phyloP scores from a whole-genome alignment of 1,140 invertebrate species.

The Drosophila virilis region DNA sequence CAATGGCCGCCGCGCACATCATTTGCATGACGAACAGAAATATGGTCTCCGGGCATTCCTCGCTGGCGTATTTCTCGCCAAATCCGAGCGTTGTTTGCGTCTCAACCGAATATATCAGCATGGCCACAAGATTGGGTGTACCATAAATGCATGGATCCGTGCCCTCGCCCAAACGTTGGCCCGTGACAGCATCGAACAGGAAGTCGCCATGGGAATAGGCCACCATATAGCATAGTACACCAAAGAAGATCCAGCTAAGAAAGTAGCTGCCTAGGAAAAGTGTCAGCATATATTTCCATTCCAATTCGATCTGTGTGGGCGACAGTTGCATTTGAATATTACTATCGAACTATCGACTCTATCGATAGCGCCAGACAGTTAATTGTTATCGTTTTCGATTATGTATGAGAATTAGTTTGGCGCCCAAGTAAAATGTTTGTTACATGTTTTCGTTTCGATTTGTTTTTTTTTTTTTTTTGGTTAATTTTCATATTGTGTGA shows the following conservation, averaged over 20 bases:
- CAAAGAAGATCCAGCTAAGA: slow-evolving; percentile 86
- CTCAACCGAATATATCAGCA: slow-evolving; percentile 87
- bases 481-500: slow-evolving; percentile 32
- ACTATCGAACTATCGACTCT: slow-evolving; percentile 4
- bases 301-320: slow-evolving; percentile 85
- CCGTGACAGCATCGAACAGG: slow-evolving; percentile 68
- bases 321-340: slow-evolving; percentile 1
- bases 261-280: slow-evolving; percentile 85
- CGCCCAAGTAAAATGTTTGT: slow-evolving; percentile 31
- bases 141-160: slow-evolving; percentile 84
- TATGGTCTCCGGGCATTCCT: slow-evolving; percentile 93
- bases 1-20: slow-evolving; percentile 86
- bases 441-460: slow-evolving; percentile 17
- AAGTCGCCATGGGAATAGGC: slow-evolving; percentile 85
- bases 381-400: slow-evolving; percentile 18
- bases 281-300: slow-evolving; percentile 87
- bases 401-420: background rate
- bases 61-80: slow-evolving; percentile 90
- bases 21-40: slow-evolving; percentile 88
- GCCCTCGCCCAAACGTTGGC: slow-evolving; percentile 72
- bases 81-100: slow-evolving; percentile 89
- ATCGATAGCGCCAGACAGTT: background rate
- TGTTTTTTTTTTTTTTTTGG: slow-evolving; percentile 5
- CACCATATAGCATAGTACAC: slow-evolving; percentile 85
- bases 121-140: slow-evolving; percentile 85